phyloP scores from a whole-genome alignment of 2,113 vertebrate genomes.

The Sinocyclocheilus anshuiensis region DNA sequence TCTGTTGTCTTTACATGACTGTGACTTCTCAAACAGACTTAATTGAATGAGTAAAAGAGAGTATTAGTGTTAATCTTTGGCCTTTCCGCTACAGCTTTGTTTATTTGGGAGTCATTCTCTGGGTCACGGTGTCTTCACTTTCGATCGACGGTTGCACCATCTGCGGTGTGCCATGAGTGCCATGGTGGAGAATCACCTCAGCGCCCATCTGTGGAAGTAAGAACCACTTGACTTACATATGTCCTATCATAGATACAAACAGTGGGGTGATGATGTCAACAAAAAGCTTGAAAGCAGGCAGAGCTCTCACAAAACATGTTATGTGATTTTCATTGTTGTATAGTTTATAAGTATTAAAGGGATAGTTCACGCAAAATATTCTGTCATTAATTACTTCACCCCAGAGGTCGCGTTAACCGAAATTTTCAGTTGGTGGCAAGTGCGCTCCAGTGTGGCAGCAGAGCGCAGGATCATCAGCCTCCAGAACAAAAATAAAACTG shows the following conservation, averaged over 20 bases:
- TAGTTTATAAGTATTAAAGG: too few relatives aligned
- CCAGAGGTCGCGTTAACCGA: too few relatives aligned
- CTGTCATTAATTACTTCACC: too few relatives aligned
- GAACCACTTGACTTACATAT: constrained; percentile 41
- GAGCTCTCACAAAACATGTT: not conserved
- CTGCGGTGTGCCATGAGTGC: constrained; percentile 87
- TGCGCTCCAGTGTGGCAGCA: too few relatives aligned
- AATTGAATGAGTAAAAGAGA: not conserved
- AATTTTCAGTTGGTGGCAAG: too few relatives aligned
- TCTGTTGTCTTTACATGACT: not conserved
- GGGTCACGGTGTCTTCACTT: constrained; percentile 86
- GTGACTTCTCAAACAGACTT: not conserved
- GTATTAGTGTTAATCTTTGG: not conserved
- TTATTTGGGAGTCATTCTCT: constrained; percentile 86
- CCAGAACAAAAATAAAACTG: too few relatives aligned
- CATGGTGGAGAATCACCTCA: constrained; percentile 91
- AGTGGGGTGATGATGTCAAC: not conserved
- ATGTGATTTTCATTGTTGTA: too few relatives aligned
- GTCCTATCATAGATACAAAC: not conserved
- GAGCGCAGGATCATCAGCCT: too few relatives aligned
- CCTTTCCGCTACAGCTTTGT: constrained; percentile 76
- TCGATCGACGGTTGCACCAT: constrained; percentile 87
- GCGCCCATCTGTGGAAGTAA: constrained; percentile 90
- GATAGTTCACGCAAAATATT: too few relatives aligned
- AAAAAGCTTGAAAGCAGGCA: not conserved